phyloP scores from a whole-genome alignment of 1,140 invertebrate genomes.

The Anadara kagoshimensis region DNA sequence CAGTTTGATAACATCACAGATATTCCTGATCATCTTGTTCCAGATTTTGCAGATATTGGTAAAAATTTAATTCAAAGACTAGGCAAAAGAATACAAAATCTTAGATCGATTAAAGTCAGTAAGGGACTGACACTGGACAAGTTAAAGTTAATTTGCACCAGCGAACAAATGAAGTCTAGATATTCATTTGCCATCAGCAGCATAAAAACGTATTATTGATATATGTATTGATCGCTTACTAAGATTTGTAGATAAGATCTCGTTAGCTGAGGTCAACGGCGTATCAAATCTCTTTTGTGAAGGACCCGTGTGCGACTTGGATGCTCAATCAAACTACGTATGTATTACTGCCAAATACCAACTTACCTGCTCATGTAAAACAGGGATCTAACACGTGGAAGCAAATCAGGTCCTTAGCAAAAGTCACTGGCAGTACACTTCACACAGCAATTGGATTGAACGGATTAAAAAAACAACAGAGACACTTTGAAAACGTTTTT shows the following conservation, averaged over 20 bases:
- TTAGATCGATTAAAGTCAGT: neutral
- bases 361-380: neutral
- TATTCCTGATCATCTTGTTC: neutral
- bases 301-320: neutral
- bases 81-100: neutral
- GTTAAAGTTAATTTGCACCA: slow-evolving; percentile 11
- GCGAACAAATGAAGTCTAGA: neutral
- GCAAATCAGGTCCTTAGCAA: neutral
- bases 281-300: neutral
- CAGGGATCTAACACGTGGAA: slow-evolving; percentile 13
- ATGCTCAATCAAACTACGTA: neutral
- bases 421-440: slow-evolving; percentile 9
- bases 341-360: neutral
- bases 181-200: slow-evolving; percentile 2
- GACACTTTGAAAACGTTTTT: slow-evolving; percentile 21
- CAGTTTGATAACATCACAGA: neutral
- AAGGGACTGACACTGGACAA: slow-evolving; percentile 6
- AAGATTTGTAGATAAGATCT: neutral
- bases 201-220: slow-evolving; percentile 5
- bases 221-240: slow-evolving; percentile 4
- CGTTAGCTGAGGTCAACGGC: neutral
- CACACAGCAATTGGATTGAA: slow-evolving; percentile 4
- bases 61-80: neutral
- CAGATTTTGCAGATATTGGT: neutral
- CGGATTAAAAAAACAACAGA: slow-evolving; percentile 6